These are phyloP conservation scores for Tachina grossa DNA, from an alignment of 2,888 invertebrate species.

Conservation along the genomic window DNA sequence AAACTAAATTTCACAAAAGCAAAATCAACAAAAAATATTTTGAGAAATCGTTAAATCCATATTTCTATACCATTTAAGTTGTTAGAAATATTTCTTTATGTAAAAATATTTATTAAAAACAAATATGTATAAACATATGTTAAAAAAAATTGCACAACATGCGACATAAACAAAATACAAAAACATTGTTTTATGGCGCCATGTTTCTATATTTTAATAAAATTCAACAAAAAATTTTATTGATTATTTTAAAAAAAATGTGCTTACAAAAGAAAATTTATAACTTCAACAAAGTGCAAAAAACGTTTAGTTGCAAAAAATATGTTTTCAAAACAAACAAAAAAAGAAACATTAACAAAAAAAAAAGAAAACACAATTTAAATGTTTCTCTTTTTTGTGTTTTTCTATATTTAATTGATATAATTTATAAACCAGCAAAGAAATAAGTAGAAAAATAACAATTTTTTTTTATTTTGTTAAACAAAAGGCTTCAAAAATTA, in stretches of 20 bases:
- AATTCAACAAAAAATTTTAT: conserved; percentile 49
- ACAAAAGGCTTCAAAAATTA: conserved; percentile 70
- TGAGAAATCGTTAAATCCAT: conserved; percentile 28
- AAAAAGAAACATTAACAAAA: conserved; percentile 16
- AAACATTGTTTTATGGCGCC: conserved; percentile 76
- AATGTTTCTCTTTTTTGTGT: conserved; percentile 24
- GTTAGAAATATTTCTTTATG: conserved; percentile 45
- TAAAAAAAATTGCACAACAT: conserved; percentile 74
- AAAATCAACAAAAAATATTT: conserved; percentile 62
- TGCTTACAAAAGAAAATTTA: conserved; percentile 60
- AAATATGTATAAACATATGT: not conserved
- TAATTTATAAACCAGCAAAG: conserved; percentile 48
- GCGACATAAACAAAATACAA: conserved; percentile 80
- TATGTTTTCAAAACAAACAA: conserved; percentile 2
- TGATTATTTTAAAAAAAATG: conserved; percentile 46
- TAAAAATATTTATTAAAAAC: conserved; percentile 22
- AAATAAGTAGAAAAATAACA: not conserved
- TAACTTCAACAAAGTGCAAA: conserved; percentile 67
- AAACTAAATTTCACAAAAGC: conserved; percentile 28
- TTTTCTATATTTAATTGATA: conserved; percentile 46
- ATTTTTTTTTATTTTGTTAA: not conserved
- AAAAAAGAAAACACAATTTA: conserved; percentile 1
- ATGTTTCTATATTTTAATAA: conserved; percentile 54
- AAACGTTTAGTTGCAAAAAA: conserved; percentile 55
- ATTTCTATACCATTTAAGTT: conserved; percentile 37